These are phyloP conservation scores for Coracopsis vasa DNA, from an alignment of 2,113 vertebrate genomes.

Conservation along the genomic window DNA sequence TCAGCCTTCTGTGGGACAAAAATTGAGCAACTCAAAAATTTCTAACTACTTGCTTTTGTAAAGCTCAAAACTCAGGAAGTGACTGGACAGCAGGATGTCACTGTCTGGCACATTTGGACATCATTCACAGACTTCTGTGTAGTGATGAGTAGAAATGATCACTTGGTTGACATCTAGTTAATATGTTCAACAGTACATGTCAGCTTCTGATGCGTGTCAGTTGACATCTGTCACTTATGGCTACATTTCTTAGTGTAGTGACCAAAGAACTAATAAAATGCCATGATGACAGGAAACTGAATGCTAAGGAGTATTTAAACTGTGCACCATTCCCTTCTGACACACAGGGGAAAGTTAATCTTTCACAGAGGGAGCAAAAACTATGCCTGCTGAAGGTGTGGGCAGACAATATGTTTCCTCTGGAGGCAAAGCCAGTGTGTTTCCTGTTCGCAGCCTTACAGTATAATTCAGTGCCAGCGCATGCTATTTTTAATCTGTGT, in stretches of 20 bases:
- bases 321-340: not conserved
- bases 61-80: not conserved
- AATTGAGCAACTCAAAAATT: not conserved
- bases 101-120: not conserved
- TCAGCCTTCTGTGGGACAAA: not conserved
- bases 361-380: not conserved
- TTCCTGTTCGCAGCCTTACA: constrained; percentile 4
- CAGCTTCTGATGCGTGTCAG: not conserved
- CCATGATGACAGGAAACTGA: not conserved
- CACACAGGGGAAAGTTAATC: not conserved
- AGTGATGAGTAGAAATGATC: not conserved
- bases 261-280: not conserved
- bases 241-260: not conserved
- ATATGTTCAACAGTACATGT: not conserved
- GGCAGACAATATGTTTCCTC: not conserved
- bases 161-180: not conserved
- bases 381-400: not conserved
- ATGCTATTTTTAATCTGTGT: constrained; percentile 22
- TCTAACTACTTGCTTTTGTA: not conserved
- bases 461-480: not conserved
- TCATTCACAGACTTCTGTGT: not conserved
- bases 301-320: not conserved
- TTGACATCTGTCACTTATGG: not conserved
- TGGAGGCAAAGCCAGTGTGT: not conserved
- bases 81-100: not conserved